These are phyloP conservation scores for Leptinotarsa juncta DNA, from an alignment of 2,888 invertebrate species.

Conservation along the genomic window DNA sequence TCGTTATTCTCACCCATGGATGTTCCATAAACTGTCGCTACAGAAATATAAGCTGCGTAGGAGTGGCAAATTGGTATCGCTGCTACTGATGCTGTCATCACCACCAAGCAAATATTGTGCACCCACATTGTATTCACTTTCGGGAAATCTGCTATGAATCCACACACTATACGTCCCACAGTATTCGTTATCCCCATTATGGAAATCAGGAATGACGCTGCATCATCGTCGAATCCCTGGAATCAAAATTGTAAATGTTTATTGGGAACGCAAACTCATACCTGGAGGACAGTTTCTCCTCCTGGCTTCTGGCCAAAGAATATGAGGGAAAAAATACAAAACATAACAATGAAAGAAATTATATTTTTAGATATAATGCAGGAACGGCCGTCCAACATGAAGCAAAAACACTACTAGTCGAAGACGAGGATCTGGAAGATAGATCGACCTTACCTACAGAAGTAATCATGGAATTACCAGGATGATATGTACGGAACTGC, in stretches of 20 bases:
- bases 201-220: constrained; percentile 82
- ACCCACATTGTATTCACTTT: constrained; percentile 91
- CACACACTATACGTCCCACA: constrained; percentile 88
- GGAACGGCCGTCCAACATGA: too few relatives aligned
- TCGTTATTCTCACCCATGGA: constrained; percentile 81
- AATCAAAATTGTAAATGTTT: constrained; percentile 50
- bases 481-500: too few relatives aligned
- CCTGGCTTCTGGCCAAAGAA: too few relatives aligned
- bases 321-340: too few relatives aligned
- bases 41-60: constrained; percentile 80
- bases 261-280: too few relatives aligned
- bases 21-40: constrained; percentile 90
- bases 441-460: too few relatives aligned
- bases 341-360: too few relatives aligned
- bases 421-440: too few relatives aligned
- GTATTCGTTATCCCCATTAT: constrained; percentile 95
- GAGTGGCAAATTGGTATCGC: constrained; percentile 84
- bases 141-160: constrained; percentile 91
- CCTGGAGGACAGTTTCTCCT: too few relatives aligned
- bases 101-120: constrained; percentile 91
- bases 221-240: constrained; percentile 77
- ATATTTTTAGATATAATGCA: too few relatives aligned
- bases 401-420: too few relatives aligned
- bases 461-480: too few relatives aligned
- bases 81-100: constrained; percentile 88